phyloP scores from a whole-genome alignment of 2,113 vertebrate species.

The Macrotis lagotis region DNA sequence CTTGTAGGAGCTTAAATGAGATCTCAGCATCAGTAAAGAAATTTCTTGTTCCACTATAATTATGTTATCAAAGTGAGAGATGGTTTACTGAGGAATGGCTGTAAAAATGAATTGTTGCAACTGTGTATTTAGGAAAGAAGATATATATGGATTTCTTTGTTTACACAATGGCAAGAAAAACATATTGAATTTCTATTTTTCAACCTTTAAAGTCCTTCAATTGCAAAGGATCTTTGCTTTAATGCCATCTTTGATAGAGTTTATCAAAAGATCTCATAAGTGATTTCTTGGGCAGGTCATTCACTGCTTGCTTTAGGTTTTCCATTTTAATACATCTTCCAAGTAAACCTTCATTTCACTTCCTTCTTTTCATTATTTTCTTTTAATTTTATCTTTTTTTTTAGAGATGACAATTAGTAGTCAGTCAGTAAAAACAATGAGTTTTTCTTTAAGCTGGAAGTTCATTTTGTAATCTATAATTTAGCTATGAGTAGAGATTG shows the following conservation, averaged over 20 bases:
- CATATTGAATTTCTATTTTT: slow-evolving; percentile 69
- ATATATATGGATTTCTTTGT: slow-evolving; percentile 69
- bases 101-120: slow-evolving; percentile 77
- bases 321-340: not conserved
- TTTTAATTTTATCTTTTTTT: slow-evolving; percentile 18
- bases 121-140: slow-evolving; percentile 74
- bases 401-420: slow-evolving; percentile 1
- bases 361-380: not conserved
- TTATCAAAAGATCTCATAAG: slow-evolving; percentile 65
- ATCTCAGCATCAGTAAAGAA: slow-evolving; percentile 67
- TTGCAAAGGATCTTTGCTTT: slow-evolving; percentile 67
- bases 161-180: slow-evolving; percentile 62
- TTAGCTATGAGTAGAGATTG: not conserved
- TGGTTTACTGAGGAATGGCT: slow-evolving; percentile 68
- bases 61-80: slow-evolving; percentile 81
- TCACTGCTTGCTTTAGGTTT: slow-evolving; percentile 43
- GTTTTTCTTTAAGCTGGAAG: not conserved
- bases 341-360: not conserved
- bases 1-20: slow-evolving; percentile 73
- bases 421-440: not conserved
- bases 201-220: slow-evolving; percentile 70
- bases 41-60: slow-evolving; percentile 78
- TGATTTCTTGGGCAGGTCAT: slow-evolving; percentile 60
- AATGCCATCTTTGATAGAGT: slow-evolving; percentile 64
- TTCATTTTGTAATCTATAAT: not conserved